phyloP scores from a whole-genome alignment of 2,888 invertebrate genomes.

The Eupithecia subumbrata region DNA sequence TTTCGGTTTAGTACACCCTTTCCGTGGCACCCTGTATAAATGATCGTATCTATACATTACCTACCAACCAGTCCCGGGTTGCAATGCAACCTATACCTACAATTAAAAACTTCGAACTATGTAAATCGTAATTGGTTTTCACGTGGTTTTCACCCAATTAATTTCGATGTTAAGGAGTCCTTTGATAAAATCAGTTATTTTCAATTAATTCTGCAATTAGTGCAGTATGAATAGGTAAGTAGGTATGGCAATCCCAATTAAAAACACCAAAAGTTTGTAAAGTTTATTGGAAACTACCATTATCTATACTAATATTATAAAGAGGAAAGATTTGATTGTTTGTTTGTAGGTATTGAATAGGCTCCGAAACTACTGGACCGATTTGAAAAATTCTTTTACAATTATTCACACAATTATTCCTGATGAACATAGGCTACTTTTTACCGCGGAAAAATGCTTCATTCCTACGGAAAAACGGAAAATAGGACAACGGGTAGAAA shows the following conservation, averaged over 20 bases:
- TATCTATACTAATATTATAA: no score
- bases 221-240: conserved; percentile 7
- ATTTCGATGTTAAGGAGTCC: conserved; percentile 45
- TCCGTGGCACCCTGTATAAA: not conserved
- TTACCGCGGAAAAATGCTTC: no score
- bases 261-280: not conserved
- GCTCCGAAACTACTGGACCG: no score
- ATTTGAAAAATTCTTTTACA: no score
- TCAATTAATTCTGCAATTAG: conserved; percentile 24
- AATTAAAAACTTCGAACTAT: conserved; percentile 32
- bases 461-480: no score
- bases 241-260: not conserved
- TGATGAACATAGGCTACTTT: no score
- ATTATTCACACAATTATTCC: no score
- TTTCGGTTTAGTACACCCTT: no score
- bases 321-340: no score
- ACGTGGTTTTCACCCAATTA: conserved; percentile 58
- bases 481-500: no score
- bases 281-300: no score
- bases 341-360: no score
- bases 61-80: not conserved
- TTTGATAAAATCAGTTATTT: conserved; percentile 18
- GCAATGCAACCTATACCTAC: not conserved
- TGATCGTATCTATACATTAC: not conserved
- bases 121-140: conserved; percentile 56